phyloP scores from a whole-genome alignment of 2,797 vertebrate species.

The Cyprinella venusta region DNA sequence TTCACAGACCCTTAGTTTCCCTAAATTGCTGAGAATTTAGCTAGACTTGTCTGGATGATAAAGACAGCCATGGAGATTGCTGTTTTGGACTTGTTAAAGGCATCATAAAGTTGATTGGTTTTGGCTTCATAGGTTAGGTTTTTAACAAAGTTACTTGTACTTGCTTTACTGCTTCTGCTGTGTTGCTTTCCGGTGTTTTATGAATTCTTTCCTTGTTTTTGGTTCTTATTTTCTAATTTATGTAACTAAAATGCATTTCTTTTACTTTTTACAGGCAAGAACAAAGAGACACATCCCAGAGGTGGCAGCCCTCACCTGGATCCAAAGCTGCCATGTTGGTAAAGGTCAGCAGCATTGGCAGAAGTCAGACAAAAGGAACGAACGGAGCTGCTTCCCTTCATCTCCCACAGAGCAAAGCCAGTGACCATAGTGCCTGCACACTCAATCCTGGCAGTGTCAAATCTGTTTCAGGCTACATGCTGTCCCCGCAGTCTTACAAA shows the following conservation, averaged over 20 bases:
- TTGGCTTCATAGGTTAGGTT: not conserved
- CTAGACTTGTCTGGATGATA: not conserved
- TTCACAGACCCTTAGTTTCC: constrained; percentile 8
- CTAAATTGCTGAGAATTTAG: constrained; percentile 34
- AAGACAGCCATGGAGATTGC: constrained; percentile 4
- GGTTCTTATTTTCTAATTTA: not conserved
- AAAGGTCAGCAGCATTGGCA: constrained; percentile 86
- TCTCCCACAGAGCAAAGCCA: constrained; percentile 72
- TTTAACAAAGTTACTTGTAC: not conserved
- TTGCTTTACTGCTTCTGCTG: not conserved
- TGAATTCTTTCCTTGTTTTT: not conserved
- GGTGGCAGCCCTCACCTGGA: constrained; percentile 87
- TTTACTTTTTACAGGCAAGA: constrained; percentile 39
- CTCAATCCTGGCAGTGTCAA: constrained; percentile 70
- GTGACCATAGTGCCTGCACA: constrained; percentile 63
- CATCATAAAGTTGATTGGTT: constrained; percentile 18
- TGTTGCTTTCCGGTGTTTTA: not conserved
- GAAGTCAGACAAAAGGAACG: constrained; percentile 63
- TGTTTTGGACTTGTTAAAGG: constrained; percentile 17
- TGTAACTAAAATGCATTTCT: not conserved
- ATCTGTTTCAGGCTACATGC: constrained; percentile 71
- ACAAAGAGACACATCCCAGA: constrained; percentile 77
- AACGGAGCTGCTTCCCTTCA: constrained; percentile 67
- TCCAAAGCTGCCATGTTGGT: constrained; percentile 90
- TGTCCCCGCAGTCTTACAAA: constrained; percentile 71